phyloP scores from a whole-genome alignment of 2,113 vertebrate genomes.

The Hipposideros armiger region DNA sequence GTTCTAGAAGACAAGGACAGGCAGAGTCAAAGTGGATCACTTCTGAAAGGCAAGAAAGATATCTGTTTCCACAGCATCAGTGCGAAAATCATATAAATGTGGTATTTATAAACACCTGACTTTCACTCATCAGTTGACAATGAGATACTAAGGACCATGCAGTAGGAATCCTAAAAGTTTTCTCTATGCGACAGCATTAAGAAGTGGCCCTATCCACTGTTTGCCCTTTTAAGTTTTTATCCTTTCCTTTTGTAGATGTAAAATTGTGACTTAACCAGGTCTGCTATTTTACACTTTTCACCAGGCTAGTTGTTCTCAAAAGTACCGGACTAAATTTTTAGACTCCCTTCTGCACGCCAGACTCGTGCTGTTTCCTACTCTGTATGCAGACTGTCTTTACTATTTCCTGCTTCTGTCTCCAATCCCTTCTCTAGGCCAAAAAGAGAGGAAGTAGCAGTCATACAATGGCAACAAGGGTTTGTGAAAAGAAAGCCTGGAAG shows the following conservation, averaged over 20 bases:
- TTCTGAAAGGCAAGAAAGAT: neutral
- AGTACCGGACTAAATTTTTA: neutral
- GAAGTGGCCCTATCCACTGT: neutral
- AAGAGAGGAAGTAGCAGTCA: neutral
- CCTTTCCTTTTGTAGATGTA: constrained; percentile 26
- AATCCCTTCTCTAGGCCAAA: neutral
- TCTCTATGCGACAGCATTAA: neutral
- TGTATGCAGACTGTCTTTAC: neutral
- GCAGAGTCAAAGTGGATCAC: neutral
- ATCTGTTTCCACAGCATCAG: neutral
- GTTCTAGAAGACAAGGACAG: neutral
- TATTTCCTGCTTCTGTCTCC: neutral
- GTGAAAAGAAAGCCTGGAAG: neutral
- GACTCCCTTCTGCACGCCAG: neutral
- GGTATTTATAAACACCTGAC: neutral
- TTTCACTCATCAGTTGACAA: neutral
- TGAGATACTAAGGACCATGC: neutral
- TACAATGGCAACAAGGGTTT: neutral
- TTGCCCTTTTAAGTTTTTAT: neutral
- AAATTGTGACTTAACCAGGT: neutral
- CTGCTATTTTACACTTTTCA: neutral
- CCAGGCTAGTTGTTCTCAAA: neutral
- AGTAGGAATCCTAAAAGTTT: neutral
- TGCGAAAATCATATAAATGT: neutral
- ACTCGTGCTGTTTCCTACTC: neutral